Base-by-base conservation (phyloP, 2,888 invertebrate species). In the Dione juno region DNA sequence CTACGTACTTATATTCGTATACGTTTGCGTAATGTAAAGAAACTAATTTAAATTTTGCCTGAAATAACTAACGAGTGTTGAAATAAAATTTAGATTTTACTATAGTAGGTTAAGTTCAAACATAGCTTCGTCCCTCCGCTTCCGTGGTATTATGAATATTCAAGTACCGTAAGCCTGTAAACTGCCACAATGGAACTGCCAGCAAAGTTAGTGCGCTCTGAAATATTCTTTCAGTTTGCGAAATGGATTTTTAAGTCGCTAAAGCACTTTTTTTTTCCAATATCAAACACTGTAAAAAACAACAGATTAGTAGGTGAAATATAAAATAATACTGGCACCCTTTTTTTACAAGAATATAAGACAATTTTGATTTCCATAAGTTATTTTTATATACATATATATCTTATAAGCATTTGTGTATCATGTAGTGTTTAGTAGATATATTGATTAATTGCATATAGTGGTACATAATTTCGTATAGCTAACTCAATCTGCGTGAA, bases 161-260 rank as follows among this genome's bases (percentile, higher is more conserved):
- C 72, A 67, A 65, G 59, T 53, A 35, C 67, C 52, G 70, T 67
- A 70, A 69, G 70, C 67, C 53, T 70, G 67, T 73, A 70, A 72
- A 70, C 66, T 69, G 71, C 58, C 64, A 69, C 73, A 73, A 71
- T 69, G 65, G 70, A 70, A 73, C 63, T 66, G 71, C 71, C 71
- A 66, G 71, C 66, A 67, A 71, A 73, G 69, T 73, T 73, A 71
- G 57, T 64, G 66, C 48, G 61, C 71, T 64, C 53, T 57, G 45
- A 59, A 73, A 71, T 70, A 68, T 71, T 69, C 69, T 71, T 71
- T 67, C 58, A 73, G 71, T 73, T 73, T 69, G 69, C 71, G 66
- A 73, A 67, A 64, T 71, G 71, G 64, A 71, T 66, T 73, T 71
- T 73, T 71, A 73, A 73, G 71, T 73, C 73, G 71, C 69, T 69